A percentile compares a stretch with the other conserved stretches of the same genome.
These are phyloP conservation scores for Aplocera efformata DNA, from an alignment of 2,888 invertebrate species.

Conservation along the genomic window DNA sequence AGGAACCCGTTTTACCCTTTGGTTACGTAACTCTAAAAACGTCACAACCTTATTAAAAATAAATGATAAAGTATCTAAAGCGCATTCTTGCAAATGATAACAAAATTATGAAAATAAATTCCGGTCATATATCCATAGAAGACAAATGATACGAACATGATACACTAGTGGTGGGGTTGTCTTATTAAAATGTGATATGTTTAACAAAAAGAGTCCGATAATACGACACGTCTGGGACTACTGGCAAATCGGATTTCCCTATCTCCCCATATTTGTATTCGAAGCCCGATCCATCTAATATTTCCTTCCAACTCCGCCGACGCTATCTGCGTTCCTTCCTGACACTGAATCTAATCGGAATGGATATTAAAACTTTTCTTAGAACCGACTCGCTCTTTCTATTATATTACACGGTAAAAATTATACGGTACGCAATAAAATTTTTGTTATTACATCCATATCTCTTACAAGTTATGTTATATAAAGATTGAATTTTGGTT, in stretches of 20 bases:
- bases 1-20: too few relatives aligned
- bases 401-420: slow-evolving; percentile 41
- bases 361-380: slow-evolving; percentile 80
- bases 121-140: too few relatives aligned
- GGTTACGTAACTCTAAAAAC: too few relatives aligned
- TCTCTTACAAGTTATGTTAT: slow-evolving; percentile 24
- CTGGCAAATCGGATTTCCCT: slow-evolving; percentile 77
- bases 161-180: slow-evolving; percentile 36
- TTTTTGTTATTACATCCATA: slow-evolving; percentile 18
- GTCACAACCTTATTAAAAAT: too few relatives aligned
- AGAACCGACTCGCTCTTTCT: slow-evolving; percentile 56
- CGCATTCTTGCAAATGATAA: too few relatives aligned
- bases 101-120: too few relatives aligned
- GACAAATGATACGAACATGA: slow-evolving; percentile 2
- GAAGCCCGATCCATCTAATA: slow-evolving; percentile 77
- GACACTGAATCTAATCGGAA: slow-evolving; percentile 81
- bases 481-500: slow-evolving; percentile 13
- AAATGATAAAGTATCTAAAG: too few relatives aligned
- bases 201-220: slow-evolving; percentile 70
- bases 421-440: slow-evolving; percentile 36
- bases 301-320: slow-evolving; percentile 74
- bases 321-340: slow-evolving; percentile 77
- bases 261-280: slow-evolving; percentile 79
- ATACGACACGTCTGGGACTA: slow-evolving; percentile 74
- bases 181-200: slow-evolving; percentile 67